Evolutionary conservation across 2,888 invertebrate species (phyloP).

Genomic region (Drosophila neutralis): DNA sequence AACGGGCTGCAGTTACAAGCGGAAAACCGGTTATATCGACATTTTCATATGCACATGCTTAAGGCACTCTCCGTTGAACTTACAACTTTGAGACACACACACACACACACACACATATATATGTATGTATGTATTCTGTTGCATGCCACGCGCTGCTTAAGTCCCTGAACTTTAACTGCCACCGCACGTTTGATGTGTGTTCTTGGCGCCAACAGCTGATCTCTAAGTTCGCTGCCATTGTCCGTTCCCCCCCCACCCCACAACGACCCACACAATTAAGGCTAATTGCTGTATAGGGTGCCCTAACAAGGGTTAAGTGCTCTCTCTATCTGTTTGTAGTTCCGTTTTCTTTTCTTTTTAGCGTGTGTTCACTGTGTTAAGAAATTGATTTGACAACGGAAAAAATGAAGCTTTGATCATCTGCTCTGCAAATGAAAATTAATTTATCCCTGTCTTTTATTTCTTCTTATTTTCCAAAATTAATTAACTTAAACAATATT

Average conservation of each 20-base stretch:
- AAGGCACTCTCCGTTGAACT: slow-evolving; percentile 9
- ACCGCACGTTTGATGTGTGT: slow-evolving; percentile 24
- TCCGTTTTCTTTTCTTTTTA: slow-evolving; percentile 8
- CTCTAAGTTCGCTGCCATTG: slow-evolving; percentile 27
- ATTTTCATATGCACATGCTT: slow-evolving; percentile 22
- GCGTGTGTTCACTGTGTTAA: neutral
- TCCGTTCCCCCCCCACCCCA: neutral
- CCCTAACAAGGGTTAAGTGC: slow-evolving; percentile 59
- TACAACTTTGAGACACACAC: neutral
- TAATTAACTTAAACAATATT: neutral
- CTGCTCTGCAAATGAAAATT: neutral
- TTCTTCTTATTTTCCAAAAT: neutral
- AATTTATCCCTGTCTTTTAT: neutral
- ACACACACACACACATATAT: neutral
- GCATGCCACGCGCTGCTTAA: slow-evolving; percentile 11
- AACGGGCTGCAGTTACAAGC: slow-evolving; percentile 19
- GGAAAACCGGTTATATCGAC: slow-evolving; percentile 57
- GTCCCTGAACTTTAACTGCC: slow-evolving; percentile 26
- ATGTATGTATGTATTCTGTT: slow-evolving; percentile 1
- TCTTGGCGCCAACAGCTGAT: slow-evolving; percentile 57
- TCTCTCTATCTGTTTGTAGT: slow-evolving; percentile 43
- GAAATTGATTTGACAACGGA: neutral
- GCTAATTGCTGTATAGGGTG: slow-evolving; percentile 53
- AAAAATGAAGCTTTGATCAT: neutral
- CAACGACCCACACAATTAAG: slow-evolving; percentile 48